A percentile compares a stretch with the other conserved stretches of the same genome.
These are phyloP conservation scores for Arenaria interpres DNA, from an alignment of 2,113 vertebrate genomes.

Conservation along the genomic window DNA sequence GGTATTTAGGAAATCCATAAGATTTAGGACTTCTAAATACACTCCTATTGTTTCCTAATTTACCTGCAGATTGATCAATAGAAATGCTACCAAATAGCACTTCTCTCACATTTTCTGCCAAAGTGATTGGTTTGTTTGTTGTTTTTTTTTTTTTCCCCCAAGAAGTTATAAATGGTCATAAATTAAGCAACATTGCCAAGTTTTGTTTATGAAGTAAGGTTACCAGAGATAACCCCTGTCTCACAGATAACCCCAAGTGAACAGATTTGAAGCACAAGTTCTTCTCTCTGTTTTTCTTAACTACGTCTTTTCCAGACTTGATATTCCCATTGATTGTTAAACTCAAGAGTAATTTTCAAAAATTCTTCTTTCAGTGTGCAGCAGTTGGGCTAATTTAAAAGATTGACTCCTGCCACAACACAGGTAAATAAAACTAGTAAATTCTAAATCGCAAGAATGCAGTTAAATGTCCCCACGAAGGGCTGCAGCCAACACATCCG, in stretches of 20 bases:
- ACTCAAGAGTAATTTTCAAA: neutral
- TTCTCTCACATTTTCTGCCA: neutral
- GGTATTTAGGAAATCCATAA: neutral
- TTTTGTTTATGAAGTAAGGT: slow-evolving; percentile 49
- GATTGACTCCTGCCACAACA: neutral
- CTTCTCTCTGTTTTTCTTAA: slow-evolving; percentile 22
- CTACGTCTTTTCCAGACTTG: neutral
- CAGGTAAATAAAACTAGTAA: neutral
- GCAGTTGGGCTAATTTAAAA: neutral
- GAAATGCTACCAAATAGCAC: neutral
- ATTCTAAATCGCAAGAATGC: neutral
- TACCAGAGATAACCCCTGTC: slow-evolving; percentile 54
- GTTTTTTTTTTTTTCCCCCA: neutral
- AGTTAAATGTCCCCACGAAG: neutral
- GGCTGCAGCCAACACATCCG: neutral
- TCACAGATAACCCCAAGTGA: slow-evolving; percentile 47
- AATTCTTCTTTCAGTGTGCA: neutral
- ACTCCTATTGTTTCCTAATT: neutral
- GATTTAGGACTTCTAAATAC: neutral
- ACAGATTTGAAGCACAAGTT: slow-evolving; percentile 25
- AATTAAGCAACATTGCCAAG: slow-evolving; percentile 23
- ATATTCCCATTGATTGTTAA: neutral
- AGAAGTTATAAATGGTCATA: neutral
- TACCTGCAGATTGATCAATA: neutral
- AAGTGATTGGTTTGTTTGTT: neutral